Base-by-base conservation (phyloP, 2,888 invertebrate genomes). In the Taenaris catops region DNA sequence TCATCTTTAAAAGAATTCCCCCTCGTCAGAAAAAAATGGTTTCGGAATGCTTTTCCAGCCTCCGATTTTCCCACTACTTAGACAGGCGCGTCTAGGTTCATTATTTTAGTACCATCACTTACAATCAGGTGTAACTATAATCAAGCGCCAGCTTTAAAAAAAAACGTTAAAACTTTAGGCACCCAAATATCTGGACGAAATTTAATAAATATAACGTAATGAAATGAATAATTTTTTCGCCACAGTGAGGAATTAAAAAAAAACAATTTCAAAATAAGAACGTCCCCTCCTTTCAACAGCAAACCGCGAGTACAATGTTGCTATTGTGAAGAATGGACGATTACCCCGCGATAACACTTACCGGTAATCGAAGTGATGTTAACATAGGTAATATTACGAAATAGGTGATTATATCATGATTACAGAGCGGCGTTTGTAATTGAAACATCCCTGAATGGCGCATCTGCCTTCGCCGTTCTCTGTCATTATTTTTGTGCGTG, bases 351-450 rank as follows among this genome's bases (percentile, higher is more conserved):
- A 53, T 49, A 47, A 46, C 33, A 42, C 44, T 55, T 49, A 54
- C 52, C 49, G 48, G 51, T 49, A 44, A 50, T 49, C 48, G 52
- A 44, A 50, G 48, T 51, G 44, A 53, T 53, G 51, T 56, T 55
- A 58, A 58, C 53, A 56, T 44, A 46, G 46, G 49, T 52, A 55
- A 56, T 58, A 43, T 53, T 49, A 56, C 62, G 59, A 65, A 73
- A 76, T 81, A 71, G 67, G 63, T 70, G 70, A 74, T 75, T 78
- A 73, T 64, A 54, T 62, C 61, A 62, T 74, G 79, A 84, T 84
- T 76, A 78, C 66, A 71, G 74, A 62, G 69, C 86, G 81, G 81
- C 48, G 43, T 41, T 35, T 43, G 47, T 63, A 67, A 70, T 69
- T 70, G 69, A 68, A 69, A 63, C 67, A 59, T 61, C 49, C 48